Evolutionary conservation across 2,888 invertebrate species (phyloP), one percentile per base, ranked within the genome.

Genomic region (Sminthurinus aureus): DNA sequence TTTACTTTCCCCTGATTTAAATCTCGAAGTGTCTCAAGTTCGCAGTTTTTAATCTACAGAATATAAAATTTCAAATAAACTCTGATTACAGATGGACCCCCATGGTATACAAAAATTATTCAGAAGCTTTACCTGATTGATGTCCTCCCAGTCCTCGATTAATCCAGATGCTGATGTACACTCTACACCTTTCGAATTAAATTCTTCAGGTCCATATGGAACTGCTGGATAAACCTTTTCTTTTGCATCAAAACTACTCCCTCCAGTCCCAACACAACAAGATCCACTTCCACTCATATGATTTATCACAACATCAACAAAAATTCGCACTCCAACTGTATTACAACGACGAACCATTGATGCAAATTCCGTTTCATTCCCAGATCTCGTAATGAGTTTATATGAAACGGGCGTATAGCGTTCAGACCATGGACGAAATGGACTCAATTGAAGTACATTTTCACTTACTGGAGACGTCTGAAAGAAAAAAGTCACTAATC

Each of bases 391-490:
- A 0, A 90, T 89, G 74, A 96, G 91, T 22, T 92, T 91, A 91
- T 97, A 97, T 92, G 96, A 96, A 66, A 96, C 93, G 0, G 96
- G 96, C 90, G 96, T 96, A 90, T 97, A 96, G 24, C 96, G 90
- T 90, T 97, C 96, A 93, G 15, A 93, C 90, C 76, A 90, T 2
- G 90, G 90, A 73, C 90, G 87, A 18, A 73, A 13, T 50, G 74
- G 77, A 18, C 20, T 69, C 12, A n/a, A 69, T 8, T 82, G 81
- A 6, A 92, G 89, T 8, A 92, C 90, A 87, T 93, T 93, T 89
- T 93, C 93, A 82, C 92, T 92, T 0, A 93, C 92, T 0, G 93
- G 93, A 0, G 93, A 93, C 4, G 79, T 67, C 84, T 84, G 92
- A 38, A 38, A 38, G 38, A 38, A 38, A 38, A 38, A 38, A 38